Evolutionary conservation across 2,888 invertebrate genomes (phyloP).

Genomic region (Chydorus sphaericus): DNA sequence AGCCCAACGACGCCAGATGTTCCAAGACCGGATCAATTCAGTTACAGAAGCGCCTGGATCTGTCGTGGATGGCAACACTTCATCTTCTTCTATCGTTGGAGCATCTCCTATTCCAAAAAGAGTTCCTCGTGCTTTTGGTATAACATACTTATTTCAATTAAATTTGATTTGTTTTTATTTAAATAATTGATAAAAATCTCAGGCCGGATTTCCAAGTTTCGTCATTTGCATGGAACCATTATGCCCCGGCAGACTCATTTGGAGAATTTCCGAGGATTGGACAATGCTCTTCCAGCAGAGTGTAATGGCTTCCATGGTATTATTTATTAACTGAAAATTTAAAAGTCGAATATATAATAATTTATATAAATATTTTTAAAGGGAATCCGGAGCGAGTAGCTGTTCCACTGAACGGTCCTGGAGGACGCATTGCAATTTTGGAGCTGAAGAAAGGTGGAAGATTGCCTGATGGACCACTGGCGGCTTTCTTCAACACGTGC

Average conservation of each 20-base stretch:
- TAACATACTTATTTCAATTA: neutral
- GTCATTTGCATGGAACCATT: constrained; percentile 79
- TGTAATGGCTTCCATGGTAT: constrained; percentile 82
- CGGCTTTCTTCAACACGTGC: constrained; percentile 77
- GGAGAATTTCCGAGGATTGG: constrained; percentile 79
- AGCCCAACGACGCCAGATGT: constrained; percentile 60
- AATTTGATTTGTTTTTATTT: neutral
- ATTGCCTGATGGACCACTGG: constrained; percentile 62
- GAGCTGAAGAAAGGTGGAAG: constrained; percentile 63
- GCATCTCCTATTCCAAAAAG: constrained; percentile 11
- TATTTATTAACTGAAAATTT: constrained; percentile 16
- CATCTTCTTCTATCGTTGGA: neutral
- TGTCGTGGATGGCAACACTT: neutral
- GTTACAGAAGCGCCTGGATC: neutral
- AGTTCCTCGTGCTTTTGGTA: constrained; percentile 11
- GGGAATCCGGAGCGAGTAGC: constrained; percentile 77
- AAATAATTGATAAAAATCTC: constrained; percentile 9
- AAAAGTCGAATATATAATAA: neutral
- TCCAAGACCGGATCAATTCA: constrained; percentile 34
- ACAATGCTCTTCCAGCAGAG: constrained; percentile 82
- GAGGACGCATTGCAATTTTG: constrained; percentile 75
- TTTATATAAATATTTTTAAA: constrained; percentile 25
- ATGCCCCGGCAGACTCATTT: constrained; percentile 81
- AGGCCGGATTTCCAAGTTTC: constrained; percentile 78
- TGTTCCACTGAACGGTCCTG: constrained; percentile 76